phyloP scores from a whole-genome alignment of 2,888 invertebrate genomes.

The Seira ritae region DNA sequence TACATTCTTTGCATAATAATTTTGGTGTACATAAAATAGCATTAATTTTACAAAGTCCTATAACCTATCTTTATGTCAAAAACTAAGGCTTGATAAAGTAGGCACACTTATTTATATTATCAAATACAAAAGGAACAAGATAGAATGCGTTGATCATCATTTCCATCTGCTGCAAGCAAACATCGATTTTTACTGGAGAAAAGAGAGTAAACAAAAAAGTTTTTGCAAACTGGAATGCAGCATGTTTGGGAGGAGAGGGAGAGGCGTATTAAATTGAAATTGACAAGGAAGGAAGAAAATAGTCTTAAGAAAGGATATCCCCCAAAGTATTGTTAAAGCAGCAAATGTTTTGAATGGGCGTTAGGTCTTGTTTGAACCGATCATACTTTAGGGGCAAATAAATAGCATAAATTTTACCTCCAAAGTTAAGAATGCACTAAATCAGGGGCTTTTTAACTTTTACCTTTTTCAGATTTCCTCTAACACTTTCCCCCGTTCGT shows the following conservation, averaged over 20 bases:
- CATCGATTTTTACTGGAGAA: not conserved
- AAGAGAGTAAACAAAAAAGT: no score
- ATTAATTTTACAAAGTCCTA: not conserved
- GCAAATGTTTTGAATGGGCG: not conserved
- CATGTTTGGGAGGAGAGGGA: not conserved
- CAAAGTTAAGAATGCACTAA: not conserved
- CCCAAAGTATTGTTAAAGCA: not conserved
- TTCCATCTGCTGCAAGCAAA: not conserved
- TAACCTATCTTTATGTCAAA: not conserved
- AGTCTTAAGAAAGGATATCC: not conserved
- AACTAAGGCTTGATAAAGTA: not conserved
- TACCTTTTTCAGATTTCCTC: no score
- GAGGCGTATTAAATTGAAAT: not conserved
- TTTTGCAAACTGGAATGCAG: not conserved
- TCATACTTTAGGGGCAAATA: not conserved
- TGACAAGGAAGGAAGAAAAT: not conserved
- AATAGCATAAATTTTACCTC: no score
- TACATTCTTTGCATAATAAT: not conserved
- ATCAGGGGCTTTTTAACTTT: no score
- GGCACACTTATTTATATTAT: not conserved
- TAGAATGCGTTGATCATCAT: not conserved
- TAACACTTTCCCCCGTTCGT: no score
- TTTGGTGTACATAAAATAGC: not conserved
- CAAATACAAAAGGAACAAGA: not conserved
- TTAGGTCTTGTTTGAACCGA: not conserved